These are phyloP conservation scores for Pelecanus crispus DNA, from an alignment of 2,113 vertebrate genomes.

Conservation along the genomic window DNA sequence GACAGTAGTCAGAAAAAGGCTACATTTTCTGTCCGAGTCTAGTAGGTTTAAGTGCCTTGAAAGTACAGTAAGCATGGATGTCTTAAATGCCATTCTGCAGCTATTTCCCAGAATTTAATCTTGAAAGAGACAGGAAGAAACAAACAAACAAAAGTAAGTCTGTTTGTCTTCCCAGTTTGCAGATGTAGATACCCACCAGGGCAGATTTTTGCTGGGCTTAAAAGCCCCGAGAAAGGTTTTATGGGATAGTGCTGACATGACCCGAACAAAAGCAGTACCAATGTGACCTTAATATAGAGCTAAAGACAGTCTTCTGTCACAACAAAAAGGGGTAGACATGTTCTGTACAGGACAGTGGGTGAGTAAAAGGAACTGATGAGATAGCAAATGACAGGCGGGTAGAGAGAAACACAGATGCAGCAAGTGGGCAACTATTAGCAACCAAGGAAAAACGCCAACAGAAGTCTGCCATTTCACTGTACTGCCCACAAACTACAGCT, in stretches of 20 bases:
- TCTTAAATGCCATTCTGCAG: not conserved
- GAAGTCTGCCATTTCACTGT: not conserved
- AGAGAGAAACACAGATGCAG: not conserved
- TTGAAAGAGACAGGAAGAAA: not conserved
- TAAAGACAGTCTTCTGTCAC: not conserved
- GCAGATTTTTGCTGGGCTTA: not conserved
- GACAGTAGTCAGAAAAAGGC: not conserved
- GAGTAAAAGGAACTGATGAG: not conserved
- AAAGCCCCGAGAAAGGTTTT: not conserved
- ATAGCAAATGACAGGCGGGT: not conserved
- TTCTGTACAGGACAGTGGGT: not conserved
- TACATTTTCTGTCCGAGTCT: not conserved
- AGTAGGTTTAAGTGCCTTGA: not conserved
- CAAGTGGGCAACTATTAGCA: not conserved
- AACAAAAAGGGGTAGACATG: not conserved
- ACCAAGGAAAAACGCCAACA: not conserved
- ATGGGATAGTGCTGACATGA: not conserved
- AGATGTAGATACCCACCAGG: not conserved
- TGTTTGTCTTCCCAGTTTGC: not conserved
- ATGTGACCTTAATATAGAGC: not conserved
- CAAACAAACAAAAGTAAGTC: not conserved
- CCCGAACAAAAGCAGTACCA: not conserved
- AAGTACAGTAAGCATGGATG: not conserved
- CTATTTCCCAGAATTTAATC: not conserved
- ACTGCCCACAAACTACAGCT: not conserved